Percentiles rank a stretch among this genome's conserved stretches.
phyloP scores from a whole-genome alignment of 2,797 vertebrate genomes.

The Dipus sagitta region DNA sequence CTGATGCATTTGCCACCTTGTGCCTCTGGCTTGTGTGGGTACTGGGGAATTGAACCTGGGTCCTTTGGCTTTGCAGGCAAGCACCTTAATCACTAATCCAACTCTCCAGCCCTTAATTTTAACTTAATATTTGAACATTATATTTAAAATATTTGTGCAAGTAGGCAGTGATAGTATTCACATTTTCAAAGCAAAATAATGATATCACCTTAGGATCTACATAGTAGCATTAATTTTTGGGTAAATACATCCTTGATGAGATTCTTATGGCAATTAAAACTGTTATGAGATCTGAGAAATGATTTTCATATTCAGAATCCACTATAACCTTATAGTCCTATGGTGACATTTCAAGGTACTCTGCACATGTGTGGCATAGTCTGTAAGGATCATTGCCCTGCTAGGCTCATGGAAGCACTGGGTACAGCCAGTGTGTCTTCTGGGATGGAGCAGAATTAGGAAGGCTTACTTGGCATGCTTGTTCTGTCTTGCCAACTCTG shows the following conservation, averaged over 20 bases:
- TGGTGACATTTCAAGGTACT: background rate
- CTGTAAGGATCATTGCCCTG: background rate
- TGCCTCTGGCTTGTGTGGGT: too few relatives aligned
- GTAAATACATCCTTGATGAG: constrained; percentile 6
- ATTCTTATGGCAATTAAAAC: background rate
- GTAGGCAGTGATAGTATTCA: background rate
- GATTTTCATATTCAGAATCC: constrained; percentile 18
- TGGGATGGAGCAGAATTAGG: background rate
- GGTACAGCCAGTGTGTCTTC: background rate
- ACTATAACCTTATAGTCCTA: background rate
- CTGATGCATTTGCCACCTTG: too few relatives aligned
- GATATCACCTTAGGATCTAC: background rate
- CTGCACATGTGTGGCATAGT: background rate
- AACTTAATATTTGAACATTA: constrained; percentile 28
- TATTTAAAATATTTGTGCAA: constrained; percentile 8
- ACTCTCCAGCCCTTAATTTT: background rate
- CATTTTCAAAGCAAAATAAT: constrained; percentile 16
- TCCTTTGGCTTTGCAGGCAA: too few relatives aligned
- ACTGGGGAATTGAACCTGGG: too few relatives aligned
- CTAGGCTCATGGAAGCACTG: background rate
- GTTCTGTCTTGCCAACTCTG: constrained; percentile 23
- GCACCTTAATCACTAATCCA: too few relatives aligned
- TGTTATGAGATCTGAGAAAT: background rate
- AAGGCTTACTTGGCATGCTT: background rate
- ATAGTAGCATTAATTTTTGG: background rate